Percentiles rank a stretch among this genome's conserved stretches.
These are phyloP conservation scores for Phengaris alcon DNA, from an alignment of 2,888 invertebrate genomes.

Conservation along the genomic window DNA sequence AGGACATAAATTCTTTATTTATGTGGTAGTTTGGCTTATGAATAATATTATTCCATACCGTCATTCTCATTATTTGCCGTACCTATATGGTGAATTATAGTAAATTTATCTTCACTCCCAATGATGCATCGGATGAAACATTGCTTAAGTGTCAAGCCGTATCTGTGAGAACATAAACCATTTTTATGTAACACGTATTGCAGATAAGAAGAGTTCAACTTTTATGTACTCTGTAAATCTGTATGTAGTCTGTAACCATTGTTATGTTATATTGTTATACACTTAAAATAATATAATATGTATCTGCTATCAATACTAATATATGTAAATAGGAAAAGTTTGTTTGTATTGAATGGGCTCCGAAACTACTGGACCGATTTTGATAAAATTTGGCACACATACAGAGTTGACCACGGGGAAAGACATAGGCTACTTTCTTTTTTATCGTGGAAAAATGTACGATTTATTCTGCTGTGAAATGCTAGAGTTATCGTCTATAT, in stretches of 20 bases:
- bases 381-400: no score
- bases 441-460: no score
- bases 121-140: slow-evolving; percentile 15
- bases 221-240: not conserved
- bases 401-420: no score
- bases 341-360: not conserved
- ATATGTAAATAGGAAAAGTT: no score
- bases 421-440: no score
- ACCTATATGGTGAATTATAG: not conserved
- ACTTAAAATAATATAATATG: no score
- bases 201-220: not conserved
- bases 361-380: no score
- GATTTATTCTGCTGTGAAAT: no score
- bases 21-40: not conserved
- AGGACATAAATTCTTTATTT: not conserved
- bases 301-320: no score
- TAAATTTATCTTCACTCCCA: not conserved
- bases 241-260: not conserved
- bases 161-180: slow-evolving; percentile 9
- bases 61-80: not conserved
- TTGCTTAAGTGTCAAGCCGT: slow-evolving; percentile 1
- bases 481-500: no score
- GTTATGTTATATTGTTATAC: not conserved
- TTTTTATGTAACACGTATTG: slow-evolving; percentile 4
- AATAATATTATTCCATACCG: not conserved